Conservation (phyloP, 2,797 vertebrate species). For the Oceanodroma leucorhoa region DNA sequence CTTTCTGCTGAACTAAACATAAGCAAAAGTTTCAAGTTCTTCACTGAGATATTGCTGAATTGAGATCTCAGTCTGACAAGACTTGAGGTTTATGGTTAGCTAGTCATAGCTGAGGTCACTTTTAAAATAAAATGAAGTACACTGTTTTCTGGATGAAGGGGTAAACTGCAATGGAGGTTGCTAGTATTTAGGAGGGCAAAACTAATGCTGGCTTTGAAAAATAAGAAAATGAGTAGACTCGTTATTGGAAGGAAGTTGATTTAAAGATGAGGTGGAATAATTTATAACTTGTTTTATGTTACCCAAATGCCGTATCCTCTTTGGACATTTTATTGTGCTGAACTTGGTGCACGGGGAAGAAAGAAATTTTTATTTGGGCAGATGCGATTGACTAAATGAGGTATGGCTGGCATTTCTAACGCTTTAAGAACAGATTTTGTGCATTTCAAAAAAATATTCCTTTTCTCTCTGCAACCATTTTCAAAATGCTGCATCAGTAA, state of each 20-base stretch:
- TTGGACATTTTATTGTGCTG: background rate
- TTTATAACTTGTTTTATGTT: background rate
- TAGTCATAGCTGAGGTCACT: background rate
- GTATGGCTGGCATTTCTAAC: background rate
- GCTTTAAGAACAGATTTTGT: background rate
- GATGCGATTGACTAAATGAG: background rate
- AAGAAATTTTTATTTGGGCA: background rate
- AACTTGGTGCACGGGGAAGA: background rate
- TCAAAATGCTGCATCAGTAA: background rate
- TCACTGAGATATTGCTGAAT: background rate
- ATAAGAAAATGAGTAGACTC: background rate
- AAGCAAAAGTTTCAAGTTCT: background rate
- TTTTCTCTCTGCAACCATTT: background rate
- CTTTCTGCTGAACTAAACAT: background rate
- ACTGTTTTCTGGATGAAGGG: rapidly evolving
- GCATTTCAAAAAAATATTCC: background rate
- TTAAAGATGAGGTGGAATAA: background rate
- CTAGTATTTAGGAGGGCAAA: background rate
- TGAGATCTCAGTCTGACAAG: background rate
- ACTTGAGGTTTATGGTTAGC: background rate
- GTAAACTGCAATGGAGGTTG: background rate
- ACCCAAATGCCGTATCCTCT: rapidly evolving
- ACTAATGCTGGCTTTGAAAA: background rate
- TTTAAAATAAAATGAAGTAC: background rate
- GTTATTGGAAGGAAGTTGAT: background rate